Evolutionary conservation across 2,797 vertebrate species (phyloP).

Genomic region (Chelmon rostratus): DNA sequence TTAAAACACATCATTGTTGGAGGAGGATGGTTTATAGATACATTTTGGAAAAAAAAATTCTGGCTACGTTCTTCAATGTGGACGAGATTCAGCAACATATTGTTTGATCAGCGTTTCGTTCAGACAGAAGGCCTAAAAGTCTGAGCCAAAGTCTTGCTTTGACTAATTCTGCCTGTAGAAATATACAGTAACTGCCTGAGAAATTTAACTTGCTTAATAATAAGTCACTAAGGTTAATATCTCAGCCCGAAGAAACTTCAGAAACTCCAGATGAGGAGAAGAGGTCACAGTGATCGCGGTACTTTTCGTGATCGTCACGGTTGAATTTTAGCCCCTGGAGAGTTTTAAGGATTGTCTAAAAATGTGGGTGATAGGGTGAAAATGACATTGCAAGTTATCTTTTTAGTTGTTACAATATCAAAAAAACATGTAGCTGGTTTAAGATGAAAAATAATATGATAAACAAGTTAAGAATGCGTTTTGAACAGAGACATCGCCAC

Average conservation of each 20-base stretch:
- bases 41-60: too few relatives aligned
- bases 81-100: background rate
- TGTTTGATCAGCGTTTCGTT: background rate
- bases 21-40: too few relatives aligned
- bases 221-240: background rate
- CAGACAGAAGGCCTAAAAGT: too few relatives aligned
- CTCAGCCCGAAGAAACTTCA: too few relatives aligned
- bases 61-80: too few relatives aligned
- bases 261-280: background rate
- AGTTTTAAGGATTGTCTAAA: background rate
- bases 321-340: background rate
- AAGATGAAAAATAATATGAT: background rate
- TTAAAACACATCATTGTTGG: background rate
- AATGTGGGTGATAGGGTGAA: too few relatives aligned
- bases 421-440: too few relatives aligned
- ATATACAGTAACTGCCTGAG: background rate
- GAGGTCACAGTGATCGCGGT: background rate
- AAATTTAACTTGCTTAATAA: background rate
- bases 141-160: background rate
- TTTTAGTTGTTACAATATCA: too few relatives aligned
- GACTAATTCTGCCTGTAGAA: background rate
- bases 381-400: background rate
- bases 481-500: background rate
- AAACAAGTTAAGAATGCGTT: background rate
- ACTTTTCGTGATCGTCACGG: too few relatives aligned